Base-by-base conservation (phyloP, 2,797 vertebrate genomes). In the Enteromius unitaeniatus region DNA sequence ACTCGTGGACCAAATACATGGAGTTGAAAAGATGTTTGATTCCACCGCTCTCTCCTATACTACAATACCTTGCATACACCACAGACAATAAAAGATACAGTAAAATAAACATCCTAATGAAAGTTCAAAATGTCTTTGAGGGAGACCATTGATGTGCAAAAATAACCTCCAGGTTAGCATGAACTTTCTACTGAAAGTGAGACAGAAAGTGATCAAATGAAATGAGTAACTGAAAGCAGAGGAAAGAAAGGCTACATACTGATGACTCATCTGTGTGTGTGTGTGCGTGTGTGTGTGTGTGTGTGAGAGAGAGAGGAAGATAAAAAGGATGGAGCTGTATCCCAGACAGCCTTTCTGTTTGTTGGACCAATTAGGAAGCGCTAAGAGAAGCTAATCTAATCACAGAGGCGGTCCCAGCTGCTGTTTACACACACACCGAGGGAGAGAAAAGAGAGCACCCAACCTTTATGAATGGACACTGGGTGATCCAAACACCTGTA, bases 311-410 rank as follows among this genome's bases (percentile, higher is more conserved):
- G 55, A 1, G 2, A 13, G 65, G 21, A 23, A 51, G 64, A 64
- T 51, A 81, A 68, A 81, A 40, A 81, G 79, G 74, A 86, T 64
- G 78, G 76, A 73, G 80, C 85, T 73, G 74, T 81, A 78, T 83
- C 78, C 80, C 83, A 89, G 86, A 86, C 81, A 87, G 82, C 78
- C 75, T 83, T 83, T 87, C 77, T 82, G 85, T 86, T 89, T 85
- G 86, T 82, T 89, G 80, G 83, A 89, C 86, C 88, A 89, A 89
- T 89, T 89, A 87, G 80, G 79, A 74, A 87, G 83, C 81, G 79
- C 84, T 87, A 87, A 87, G 83, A 87, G 77, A 87, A 70, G 23
- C 76, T 87, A 89, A 89, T 89, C 83, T 85, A 89, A 89, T 89
- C 86, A 89, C 60, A 87, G 78, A 83, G 84, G 85, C 78, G 83